Percentiles rank a stretch among this genome's conserved stretches.
These are phyloP conservation scores for Tryphoninae sp. DNA, from an alignment of 2,888 invertebrate species.

Conservation along the genomic window DNA sequence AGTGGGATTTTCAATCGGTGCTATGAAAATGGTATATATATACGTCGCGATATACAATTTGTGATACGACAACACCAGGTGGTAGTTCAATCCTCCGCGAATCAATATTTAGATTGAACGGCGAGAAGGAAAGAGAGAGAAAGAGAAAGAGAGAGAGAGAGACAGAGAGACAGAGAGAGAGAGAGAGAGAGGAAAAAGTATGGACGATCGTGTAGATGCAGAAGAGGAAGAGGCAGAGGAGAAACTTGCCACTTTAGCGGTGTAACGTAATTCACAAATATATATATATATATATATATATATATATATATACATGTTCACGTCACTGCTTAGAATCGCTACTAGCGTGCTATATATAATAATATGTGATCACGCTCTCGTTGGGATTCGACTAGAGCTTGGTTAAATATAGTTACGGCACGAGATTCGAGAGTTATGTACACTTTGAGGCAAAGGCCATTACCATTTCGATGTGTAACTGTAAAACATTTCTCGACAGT, in stretches of 20 bases:
- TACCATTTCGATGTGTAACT: constrained; percentile 41
- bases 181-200: constrained; percentile 4
- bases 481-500: constrained; percentile 46
- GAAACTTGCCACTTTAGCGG: constrained; percentile 37
- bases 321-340: constrained; percentile 34
- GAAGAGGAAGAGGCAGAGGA: constrained; percentile 14
- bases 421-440: constrained; percentile 46
- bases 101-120: constrained; percentile 52
- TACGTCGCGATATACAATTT: constrained; percentile 8
- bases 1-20: constrained; percentile 14
- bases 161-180: no score
- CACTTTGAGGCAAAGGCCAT: constrained; percentile 57
- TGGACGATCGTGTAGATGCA: not conserved
- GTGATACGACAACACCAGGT: constrained; percentile 40
- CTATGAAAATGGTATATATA: not conserved
- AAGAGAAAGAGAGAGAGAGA: no score
- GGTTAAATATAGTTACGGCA: constrained; percentile 55
- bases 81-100: constrained; percentile 33
- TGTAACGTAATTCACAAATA: constrained; percentile 53
- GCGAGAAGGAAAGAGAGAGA: constrained; percentile 4
- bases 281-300: constrained; percentile 9
- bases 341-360: constrained; percentile 14
- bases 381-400: constrained; percentile 36
- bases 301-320: constrained; percentile 20
- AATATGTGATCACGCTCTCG: constrained; percentile 28